Conservation (phyloP, 2,113 vertebrate genomes). For the Anolis sagrei region DNA sequence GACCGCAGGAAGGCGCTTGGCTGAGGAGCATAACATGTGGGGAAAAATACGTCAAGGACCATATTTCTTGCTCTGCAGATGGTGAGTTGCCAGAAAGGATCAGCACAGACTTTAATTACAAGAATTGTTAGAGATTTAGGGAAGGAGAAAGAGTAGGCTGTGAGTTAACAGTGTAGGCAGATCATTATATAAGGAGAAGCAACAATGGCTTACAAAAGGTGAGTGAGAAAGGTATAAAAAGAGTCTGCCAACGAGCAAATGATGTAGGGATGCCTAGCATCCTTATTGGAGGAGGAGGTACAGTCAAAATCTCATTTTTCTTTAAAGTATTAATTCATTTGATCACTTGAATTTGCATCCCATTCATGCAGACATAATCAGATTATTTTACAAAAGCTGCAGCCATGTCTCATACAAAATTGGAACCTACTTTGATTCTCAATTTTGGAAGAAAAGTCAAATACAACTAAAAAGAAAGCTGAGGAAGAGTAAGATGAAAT, state of each 20-base stretch:
- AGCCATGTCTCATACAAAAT: background rate
- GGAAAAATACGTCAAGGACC: constrained; percentile 70
- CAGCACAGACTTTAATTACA: constrained; percentile 67
- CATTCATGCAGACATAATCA: background rate
- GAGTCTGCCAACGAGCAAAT: background rate
- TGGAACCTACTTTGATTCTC: no score
- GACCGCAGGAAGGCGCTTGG: constrained; percentile 3
- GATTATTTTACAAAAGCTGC: background rate
- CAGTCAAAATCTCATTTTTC: no score
- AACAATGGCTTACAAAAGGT: constrained; percentile 13
- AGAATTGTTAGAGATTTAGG: constrained; percentile 55
- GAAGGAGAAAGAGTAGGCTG: constrained; percentile 55
- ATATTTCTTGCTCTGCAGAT: constrained; percentile 66
- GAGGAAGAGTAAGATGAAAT: background rate
- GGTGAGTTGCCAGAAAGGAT: constrained; percentile 73
- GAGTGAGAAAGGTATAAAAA: background rate
- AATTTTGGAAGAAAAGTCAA: background rate
- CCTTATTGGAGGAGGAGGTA: background rate
- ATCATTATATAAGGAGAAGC: constrained; percentile 44
- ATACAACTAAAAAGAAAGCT: no score
- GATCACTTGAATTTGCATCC: background rate
- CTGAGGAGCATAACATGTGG: constrained; percentile 43
- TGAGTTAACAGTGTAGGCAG: constrained; percentile 44
- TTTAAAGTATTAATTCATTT: background rate
- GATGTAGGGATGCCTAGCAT: no score